Evolutionary conservation across 2,888 invertebrate genomes (phyloP).

Genomic region (Pyrochroa serraticornis): DNA sequence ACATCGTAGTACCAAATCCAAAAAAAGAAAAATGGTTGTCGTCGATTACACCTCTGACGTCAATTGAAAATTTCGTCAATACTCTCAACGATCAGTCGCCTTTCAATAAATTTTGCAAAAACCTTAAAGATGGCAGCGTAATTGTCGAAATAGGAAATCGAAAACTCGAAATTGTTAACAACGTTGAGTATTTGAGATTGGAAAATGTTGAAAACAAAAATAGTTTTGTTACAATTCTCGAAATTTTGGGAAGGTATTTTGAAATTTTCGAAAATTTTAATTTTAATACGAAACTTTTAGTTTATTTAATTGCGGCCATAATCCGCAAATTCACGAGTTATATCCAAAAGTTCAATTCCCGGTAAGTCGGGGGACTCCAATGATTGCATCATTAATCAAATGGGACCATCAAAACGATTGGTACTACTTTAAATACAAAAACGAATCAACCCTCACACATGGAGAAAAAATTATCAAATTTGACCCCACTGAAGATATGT

Average conservation of each 20-base stretch:
- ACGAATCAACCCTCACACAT: conserved; percentile 55
- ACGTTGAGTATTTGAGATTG: not conserved
- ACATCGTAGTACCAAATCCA: too few relatives aligned
- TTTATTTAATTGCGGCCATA: conserved; percentile 77
- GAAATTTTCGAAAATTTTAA: not conserved
- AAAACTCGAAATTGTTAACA: not conserved
- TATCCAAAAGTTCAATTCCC: conserved; percentile 81
- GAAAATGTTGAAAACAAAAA: not conserved
- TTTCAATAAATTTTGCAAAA: not conserved
- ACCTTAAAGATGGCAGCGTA: not conserved
- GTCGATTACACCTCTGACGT: too few relatives aligned
- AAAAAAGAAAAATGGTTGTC: too few relatives aligned
- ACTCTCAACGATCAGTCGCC: not conserved
- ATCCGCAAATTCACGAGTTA: conserved; percentile 75
- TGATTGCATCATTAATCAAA: conserved; percentile 72
- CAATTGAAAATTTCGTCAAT: too few relatives aligned
- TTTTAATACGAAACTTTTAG: conserved; percentile 55
- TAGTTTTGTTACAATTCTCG: not conserved
- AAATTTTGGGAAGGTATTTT: conserved; percentile 8
- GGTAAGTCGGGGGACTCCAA: conserved; percentile 69
- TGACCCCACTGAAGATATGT: conserved; percentile 68
- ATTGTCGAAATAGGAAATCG: not conserved
- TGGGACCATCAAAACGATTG: conserved; percentile 88
- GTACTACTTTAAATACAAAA: conserved; percentile 62
- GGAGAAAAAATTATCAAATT: conserved; percentile 69